Base-by-base conservation (phyloP, 2,113 vertebrate species). In the Ifrita kowaldi region DNA sequence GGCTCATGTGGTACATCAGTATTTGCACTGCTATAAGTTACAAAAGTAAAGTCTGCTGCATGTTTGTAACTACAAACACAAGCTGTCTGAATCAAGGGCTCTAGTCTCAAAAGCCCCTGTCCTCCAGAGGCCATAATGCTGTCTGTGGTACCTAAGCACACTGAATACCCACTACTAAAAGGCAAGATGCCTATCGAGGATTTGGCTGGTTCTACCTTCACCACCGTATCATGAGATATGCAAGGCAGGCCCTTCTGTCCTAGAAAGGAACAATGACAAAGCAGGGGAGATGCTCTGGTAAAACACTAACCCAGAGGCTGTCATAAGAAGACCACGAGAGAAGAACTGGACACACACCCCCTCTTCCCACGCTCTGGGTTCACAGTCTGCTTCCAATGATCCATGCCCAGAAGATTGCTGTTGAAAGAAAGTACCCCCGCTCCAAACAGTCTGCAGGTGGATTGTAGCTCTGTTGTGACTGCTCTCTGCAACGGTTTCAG, bases 1-100 rank as follows among this genome's bases (percentile, higher is more conserved):
- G 13, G 13, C 12, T 77, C 39, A n/a, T 0, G 0, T 0, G 2
- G 9, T 1, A 7, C 41, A 32, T 26, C 60, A 30, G 10, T 26
- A 63, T 55, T 67, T 73, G 71, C 64, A 56, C 10, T 37, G 35
- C 28, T 53, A 0, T 23, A 70, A 81, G 30, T 35, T 41, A 23
- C 1, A 16, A n/a, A 85, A 52, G 28, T 41, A 20, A 83, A 86
- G 30, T 35, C 68, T 62, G 26, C 15, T 62, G 16, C 22, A 2
- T 8, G 14, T 17, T 79, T 56, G 12, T 18, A 63, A 26, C 39
- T 71, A 32, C 63, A 69, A 30, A 64, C 18, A 42, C 6, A 53
- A 49, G 8, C 24, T 42, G 23, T 23, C 35, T 50, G 52, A 53
- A 13, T 37, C 37, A 74, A 85, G 35, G 12, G 14, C 37, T 80